Base-by-base conservation (phyloP, 2,888 invertebrate species). In the Tiliacea aurago region DNA sequence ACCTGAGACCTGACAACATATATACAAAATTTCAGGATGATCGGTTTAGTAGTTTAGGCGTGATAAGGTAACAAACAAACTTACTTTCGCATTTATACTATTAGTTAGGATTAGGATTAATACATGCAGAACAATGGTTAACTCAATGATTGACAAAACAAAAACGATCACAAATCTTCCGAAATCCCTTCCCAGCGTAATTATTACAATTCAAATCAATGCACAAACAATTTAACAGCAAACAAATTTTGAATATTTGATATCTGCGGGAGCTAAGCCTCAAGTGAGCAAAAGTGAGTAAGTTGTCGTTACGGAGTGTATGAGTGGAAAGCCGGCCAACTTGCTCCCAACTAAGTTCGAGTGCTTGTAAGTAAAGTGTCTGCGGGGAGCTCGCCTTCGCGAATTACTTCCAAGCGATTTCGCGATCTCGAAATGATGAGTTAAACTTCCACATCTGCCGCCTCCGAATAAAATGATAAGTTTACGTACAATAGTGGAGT, bases 381-480 rank as follows among this genome's bases (percentile, higher is more conserved):
- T 93, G 93, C 87, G 93, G 92, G 88, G 87, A 88, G 90, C 92
- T 91, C 90, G 90, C 88, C 92, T 91, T 90, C 88, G 88, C 92
- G 91, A 91, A 92, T 94, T 94, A 93, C 92, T 94, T 94, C 93
- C 94, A 90, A 93, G 89, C 91, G 93, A 94, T 94, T 95, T 94
- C 92, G 85, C 93, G 90, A 93, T 93, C 89, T 93, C 89, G 84
- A 88, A 90, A 93, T 93, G 91, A 93, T 91, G 92, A 92, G 90
- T 92, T 81, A 89, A 92, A 92, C 90, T 90, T 86, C 83, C 86
- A 88, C 91, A 92, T 91, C 90, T 92, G 90, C 70, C 49, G 70
- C 80, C 67, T 28, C 67, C 67, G 68, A 73, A 82, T 78, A 84
- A 84, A 81, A 74, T 82, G 76, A 73, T 81, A 75, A 76, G 73